These are phyloP conservation scores for Drosophila kanekoi DNA, from an alignment of 2,888 invertebrate genomes.

Conservation along the genomic window DNA sequence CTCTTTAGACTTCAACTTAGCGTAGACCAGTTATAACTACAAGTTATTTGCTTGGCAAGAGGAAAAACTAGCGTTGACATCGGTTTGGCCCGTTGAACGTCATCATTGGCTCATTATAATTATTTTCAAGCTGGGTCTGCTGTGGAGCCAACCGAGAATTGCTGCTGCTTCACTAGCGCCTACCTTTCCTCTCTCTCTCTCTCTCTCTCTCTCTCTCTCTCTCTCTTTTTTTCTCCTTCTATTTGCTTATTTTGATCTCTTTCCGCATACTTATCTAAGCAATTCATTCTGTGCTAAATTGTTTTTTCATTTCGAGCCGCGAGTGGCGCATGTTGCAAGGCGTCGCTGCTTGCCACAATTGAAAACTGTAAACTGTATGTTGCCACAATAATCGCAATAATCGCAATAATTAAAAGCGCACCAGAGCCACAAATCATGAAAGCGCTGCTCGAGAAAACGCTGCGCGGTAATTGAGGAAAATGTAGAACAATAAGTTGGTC, in stretches of 20 bases:
- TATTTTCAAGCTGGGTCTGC: constrained; percentile 31
- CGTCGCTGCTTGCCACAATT: constrained; percentile 49
- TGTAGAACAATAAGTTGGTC: constrained; percentile 62
- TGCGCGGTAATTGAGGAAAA: constrained; percentile 60
- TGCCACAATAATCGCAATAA: constrained; percentile 77
- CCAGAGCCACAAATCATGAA: constrained; percentile 63
- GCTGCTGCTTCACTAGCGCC: constrained; percentile 6
- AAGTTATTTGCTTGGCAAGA: constrained; percentile 17
- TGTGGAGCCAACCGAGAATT: constrained; percentile 3
- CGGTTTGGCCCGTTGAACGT: constrained; percentile 25
- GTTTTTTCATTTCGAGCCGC: constrained; percentile 37
- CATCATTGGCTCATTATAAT: constrained; percentile 51
- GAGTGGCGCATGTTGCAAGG: constrained; percentile 19
- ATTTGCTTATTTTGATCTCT: constrained; percentile 1
- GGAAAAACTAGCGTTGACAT: constrained; percentile 36
- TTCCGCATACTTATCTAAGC: constrained; percentile 47
- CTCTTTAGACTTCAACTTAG: background rate
- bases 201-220: background rate
- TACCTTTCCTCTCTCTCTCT: background rate
- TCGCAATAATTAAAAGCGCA: constrained; percentile 74
- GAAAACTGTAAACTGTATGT: constrained; percentile 68
- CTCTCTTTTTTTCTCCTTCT: background rate
- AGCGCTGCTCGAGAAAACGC: constrained; percentile 29
- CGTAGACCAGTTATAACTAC: constrained; percentile 7
- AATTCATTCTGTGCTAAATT: constrained; percentile 64